Conservation (phyloP, 2,888 invertebrate species). For the Apotomis turbidana region DNA sequence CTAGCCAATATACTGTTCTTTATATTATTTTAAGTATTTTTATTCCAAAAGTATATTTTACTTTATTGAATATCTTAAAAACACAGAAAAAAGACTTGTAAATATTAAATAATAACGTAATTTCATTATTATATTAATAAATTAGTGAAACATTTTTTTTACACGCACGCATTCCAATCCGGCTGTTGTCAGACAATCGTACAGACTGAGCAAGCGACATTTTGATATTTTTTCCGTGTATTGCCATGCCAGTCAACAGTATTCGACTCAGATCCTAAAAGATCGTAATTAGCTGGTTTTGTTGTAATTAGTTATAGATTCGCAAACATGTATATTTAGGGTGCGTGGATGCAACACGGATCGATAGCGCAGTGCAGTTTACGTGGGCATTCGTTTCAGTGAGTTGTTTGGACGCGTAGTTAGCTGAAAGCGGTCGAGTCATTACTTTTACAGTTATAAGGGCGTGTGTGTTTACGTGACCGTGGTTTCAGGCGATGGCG, state of each 20-base stretch:
- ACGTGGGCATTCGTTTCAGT: constrained; percentile 76
- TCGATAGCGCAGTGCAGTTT: constrained; percentile 46
- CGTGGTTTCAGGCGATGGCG: constrained; percentile 64
- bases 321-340: constrained; percentile 55
- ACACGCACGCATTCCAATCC: constrained; percentile 41
- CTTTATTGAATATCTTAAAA: no score
- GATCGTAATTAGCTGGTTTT: constrained; percentile 53
- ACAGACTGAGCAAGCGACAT: constrained; percentile 77
- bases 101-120: neutral
- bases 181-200: constrained; percentile 63
- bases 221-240: constrained; percentile 75
- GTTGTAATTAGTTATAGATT: constrained; percentile 54
- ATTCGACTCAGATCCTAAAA: constrained; percentile 62
- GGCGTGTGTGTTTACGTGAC: constrained; percentile 42
- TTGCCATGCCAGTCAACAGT: constrained; percentile 74
- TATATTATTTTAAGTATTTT: neutral
- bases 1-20: constrained; percentile 5
- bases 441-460: constrained; percentile 64
- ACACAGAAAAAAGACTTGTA: neutral
- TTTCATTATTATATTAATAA: neutral
- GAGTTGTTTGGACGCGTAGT: constrained; percentile 75
- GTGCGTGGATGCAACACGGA: constrained; percentile 37
- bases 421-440: constrained; percentile 63
- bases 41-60: no score
- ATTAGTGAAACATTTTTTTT: constrained; percentile 26